phyloP scores from a whole-genome alignment of 2,113 vertebrate genomes.

The Nycticebus coucang region DNA sequence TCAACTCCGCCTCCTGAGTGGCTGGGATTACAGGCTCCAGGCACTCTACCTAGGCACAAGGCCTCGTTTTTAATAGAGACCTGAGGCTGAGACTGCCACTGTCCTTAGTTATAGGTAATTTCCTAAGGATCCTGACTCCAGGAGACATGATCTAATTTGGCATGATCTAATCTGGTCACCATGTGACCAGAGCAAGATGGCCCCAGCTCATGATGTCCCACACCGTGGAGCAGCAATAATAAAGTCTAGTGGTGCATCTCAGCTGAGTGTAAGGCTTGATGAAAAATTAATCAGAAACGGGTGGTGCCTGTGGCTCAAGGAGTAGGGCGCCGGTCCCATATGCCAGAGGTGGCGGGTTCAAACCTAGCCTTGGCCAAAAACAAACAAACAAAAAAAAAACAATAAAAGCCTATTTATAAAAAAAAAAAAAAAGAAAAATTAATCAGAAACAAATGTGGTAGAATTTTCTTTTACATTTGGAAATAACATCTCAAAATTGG shows the following conservation, averaged over 20 bases:
- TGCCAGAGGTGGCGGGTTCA: no score
- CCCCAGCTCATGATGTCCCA: background rate
- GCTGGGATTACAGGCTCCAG: no score
- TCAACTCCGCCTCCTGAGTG: no score
- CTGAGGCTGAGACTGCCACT: background rate
- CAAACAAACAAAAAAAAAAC: no score
- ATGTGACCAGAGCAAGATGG: background rate
- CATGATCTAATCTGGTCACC: background rate
- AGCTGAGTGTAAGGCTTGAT: background rate
- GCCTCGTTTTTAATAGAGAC: background rate
- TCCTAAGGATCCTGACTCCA: background rate
- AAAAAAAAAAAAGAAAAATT: no score
- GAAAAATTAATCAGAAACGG: background rate
- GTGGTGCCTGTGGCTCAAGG: no score
- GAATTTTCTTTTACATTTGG: background rate
- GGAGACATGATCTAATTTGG: background rate
- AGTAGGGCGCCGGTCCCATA: no score
- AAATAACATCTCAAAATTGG: background rate
- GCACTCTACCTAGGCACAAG: background rate
- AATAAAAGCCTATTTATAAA: no score
- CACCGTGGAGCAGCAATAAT: background rate
- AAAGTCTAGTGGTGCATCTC: background rate
- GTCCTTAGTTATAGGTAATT: background rate
- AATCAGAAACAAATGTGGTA: background rate
- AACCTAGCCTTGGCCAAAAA: no score